A percentile compares a stretch with the other conserved stretches of the same genome.
phyloP scores from a whole-genome alignment of 2,113 vertebrate species.

The Oreochromis tanganicae region DNA sequence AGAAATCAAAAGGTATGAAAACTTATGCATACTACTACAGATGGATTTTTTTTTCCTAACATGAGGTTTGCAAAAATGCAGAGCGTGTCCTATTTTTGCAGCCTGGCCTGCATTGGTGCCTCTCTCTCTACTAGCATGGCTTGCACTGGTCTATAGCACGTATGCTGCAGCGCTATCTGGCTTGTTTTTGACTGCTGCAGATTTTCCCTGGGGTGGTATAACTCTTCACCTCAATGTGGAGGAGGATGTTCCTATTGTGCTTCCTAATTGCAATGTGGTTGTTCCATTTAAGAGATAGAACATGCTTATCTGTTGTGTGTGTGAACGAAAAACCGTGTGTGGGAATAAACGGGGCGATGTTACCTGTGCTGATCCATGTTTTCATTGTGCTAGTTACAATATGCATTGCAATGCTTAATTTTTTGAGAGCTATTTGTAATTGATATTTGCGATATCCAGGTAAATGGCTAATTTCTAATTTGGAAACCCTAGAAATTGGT shows the following conservation, averaged over 20 bases:
- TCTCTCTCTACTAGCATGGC: not conserved
- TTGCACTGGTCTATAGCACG: not conserved
- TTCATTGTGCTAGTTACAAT: not conserved
- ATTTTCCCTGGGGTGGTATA: conserved; percentile 67
- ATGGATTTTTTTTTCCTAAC: not conserved
- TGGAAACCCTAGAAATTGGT: not conserved
- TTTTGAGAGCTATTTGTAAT: not conserved
- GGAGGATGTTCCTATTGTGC: conserved; percentile 76
- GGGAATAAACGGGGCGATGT: not conserved
- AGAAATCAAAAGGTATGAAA: not conserved
- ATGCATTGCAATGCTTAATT: not conserved
- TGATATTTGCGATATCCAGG: not conserved
- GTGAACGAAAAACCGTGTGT: conserved; percentile 14
- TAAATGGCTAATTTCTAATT: not conserved
- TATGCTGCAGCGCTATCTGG: conserved; percentile 36
- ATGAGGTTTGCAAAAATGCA: not conserved
- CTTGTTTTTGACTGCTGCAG: conserved; percentile 67
- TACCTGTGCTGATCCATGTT: not conserved
- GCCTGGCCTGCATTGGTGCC: conserved; percentile 1
- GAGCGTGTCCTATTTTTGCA: conserved; percentile 23
- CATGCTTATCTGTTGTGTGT: conserved; percentile 45
- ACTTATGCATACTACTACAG: not conserved
- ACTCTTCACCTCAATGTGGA: conserved; percentile 69
- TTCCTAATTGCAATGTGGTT: conserved; percentile 77
- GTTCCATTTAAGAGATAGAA: conserved; percentile 71